Conservation (phyloP, 2,113 vertebrate species). For the Sebastes schlegelii region DNA sequence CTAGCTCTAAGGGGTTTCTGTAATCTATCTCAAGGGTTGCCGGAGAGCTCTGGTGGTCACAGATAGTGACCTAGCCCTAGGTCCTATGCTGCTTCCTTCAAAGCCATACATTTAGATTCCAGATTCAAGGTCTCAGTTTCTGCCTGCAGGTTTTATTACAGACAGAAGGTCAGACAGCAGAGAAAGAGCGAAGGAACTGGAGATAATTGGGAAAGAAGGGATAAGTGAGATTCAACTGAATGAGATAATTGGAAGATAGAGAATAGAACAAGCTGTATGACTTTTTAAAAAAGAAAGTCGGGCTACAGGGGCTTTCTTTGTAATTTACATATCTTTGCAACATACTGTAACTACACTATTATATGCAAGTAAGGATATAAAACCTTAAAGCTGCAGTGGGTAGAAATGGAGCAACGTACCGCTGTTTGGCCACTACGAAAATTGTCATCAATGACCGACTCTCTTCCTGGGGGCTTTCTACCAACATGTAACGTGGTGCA, state of each 20-base stretch:
- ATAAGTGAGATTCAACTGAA: slow-evolving; percentile 15
- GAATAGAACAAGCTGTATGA: not conserved
- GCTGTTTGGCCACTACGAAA: too few relatives aligned
- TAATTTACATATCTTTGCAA: not conserved
- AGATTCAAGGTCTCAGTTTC: slow-evolving; percentile 36
- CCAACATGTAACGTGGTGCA: not conserved
- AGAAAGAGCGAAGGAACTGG: slow-evolving; percentile 6
- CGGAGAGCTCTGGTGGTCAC: slow-evolving; percentile 68
- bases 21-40: slow-evolving; percentile 55
- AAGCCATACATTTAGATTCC: slow-evolving; percentile 39
- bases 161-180: slow-evolving; percentile 39
- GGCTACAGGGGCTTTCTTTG: not conserved
- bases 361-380: not conserved
- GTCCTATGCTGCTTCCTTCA: slow-evolving; percentile 45
- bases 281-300: not conserved
- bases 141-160: slow-evolving; percentile 38
- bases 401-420: too few relatives aligned
- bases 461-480: too few relatives aligned
- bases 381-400: too few relatives aligned
- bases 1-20: slow-evolving; percentile 49
- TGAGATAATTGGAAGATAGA: slow-evolving; percentile 19
- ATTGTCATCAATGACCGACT: too few relatives aligned
- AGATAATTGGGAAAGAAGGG: not conserved
- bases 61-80: slow-evolving; percentile 70
- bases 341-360: not conserved